Conservation (phyloP, 2,113 vertebrate species). For the Cromileptes altivelis region DNA sequence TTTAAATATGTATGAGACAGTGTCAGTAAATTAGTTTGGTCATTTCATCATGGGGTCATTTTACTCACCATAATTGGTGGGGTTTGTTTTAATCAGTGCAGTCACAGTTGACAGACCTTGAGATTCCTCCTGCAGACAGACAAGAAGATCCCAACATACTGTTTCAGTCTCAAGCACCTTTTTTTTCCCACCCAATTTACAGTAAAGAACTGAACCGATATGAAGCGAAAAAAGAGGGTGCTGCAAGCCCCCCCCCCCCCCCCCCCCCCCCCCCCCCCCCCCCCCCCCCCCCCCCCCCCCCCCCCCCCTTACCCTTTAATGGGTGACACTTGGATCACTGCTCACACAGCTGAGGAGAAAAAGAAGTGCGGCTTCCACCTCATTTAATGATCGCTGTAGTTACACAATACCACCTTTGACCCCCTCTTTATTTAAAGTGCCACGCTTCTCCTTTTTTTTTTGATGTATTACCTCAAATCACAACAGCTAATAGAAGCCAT, state of each 20-base stretch:
- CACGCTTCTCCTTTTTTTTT: slow-evolving; percentile 34
- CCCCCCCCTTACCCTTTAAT: neutral
- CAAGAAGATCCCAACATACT: slow-evolving; percentile 13
- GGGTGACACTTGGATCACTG: slow-evolving; percentile 15
- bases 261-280: fast-evolving
- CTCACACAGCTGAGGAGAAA: slow-evolving; percentile 26
- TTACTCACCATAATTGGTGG: slow-evolving; percentile 1
- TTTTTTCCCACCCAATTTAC: slow-evolving; percentile 50
- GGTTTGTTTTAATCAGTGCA: slow-evolving; percentile 42
- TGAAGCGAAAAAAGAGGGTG: neutral
- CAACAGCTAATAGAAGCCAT: slow-evolving; percentile 62
- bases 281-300: fast-evolving
- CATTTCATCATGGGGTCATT: slow-evolving; percentile 4
- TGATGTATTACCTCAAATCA: slow-evolving; percentile 62
- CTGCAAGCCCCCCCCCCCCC: neutral
- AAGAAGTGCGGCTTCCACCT: slow-evolving; percentile 49
- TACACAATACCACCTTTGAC: slow-evolving; percentile 60
- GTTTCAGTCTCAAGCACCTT: neutral
- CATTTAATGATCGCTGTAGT: slow-evolving; percentile 65
- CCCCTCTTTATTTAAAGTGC: slow-evolving; percentile 45
- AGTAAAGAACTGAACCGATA: slow-evolving; percentile 24
- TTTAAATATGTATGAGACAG: neutral
- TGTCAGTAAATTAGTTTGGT: slow-evolving; percentile 20
- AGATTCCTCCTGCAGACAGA: slow-evolving; percentile 22
- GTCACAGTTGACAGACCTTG: slow-evolving; percentile 40